A percentile compares a stretch with the other conserved stretches of the same genome.
phyloP scores from a whole-genome alignment of 1,140 invertebrate species.

The Fopius arisanus region DNA sequence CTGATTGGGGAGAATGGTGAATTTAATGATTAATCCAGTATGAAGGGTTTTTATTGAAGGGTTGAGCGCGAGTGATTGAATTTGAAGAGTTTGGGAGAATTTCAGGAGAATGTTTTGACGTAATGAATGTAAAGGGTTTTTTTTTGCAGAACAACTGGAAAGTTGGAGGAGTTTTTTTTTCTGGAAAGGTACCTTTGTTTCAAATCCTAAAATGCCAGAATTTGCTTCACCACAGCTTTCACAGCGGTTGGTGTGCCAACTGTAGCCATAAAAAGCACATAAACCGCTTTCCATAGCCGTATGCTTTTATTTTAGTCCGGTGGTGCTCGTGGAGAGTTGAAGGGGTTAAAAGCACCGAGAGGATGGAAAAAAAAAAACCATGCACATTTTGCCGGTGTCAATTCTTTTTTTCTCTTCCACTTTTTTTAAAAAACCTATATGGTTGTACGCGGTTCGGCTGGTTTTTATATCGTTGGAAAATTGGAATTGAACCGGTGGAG shows the following conservation, averaged over 20 bases:
- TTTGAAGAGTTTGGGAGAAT: neutral
- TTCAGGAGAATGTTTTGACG: no score
- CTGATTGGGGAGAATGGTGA: neutral
- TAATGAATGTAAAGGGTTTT: no score
- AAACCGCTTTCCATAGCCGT: constrained; percentile 15
- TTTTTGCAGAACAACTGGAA: no score
- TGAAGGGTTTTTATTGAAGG: neutral
- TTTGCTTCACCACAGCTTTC: neutral
- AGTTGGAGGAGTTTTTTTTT: no score
- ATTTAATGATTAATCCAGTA: neutral
- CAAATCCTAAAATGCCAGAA: neutral
- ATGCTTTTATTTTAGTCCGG: constrained; percentile 19
- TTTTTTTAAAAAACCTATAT: neutral
- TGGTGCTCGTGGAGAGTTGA: neutral
- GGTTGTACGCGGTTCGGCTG: constrained; percentile 18
- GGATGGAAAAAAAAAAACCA: neutral
- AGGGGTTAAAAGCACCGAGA: neutral
- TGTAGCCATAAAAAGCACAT: constrained; percentile 25
- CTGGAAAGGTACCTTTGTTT: neutral
- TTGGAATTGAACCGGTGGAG: constrained; percentile 49
- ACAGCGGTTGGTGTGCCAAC: constrained; percentile 15
- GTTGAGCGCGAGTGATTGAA: neutral
- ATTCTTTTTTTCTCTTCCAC: neutral
- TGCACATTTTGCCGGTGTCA: neutral
- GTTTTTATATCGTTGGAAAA: constrained; percentile 53